Evolutionary conservation across 2,113 vertebrate genomes (phyloP), one percentile per base, ranked within the genome.

Genomic region (Planiliza haematocheilus): DNA sequence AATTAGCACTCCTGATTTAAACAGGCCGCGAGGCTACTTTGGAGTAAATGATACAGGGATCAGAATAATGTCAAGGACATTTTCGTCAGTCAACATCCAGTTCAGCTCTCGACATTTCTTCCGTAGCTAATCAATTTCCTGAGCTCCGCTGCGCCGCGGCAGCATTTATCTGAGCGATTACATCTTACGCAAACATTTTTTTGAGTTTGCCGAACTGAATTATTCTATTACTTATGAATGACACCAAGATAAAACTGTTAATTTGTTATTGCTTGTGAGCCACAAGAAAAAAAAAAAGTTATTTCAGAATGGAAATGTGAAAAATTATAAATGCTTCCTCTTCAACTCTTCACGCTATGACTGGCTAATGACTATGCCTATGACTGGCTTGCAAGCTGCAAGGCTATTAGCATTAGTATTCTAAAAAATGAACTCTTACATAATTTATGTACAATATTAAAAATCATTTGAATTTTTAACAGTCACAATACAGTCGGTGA

Each of bases 31-130:
- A 71, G 70, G 58, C 68, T 38, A 46, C 68, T 83, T 78, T 77
- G 58, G 57, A 18, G 76, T 60, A 82, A 82, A 77, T 56, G 46
- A 80, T 61, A 62, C 39, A 10, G 41, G 39, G 68, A 84, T 70
- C 73, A 42, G 61, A 79, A 69, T 67, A 87, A 81, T 82, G 87
- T 81, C 83, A 91, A 91, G 81, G 82, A 72, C 69, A 13, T 77
- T 81, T 58, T 53, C 36, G 30, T 84, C 76, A 52, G 72, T 86
- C 77, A 70, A 59, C 65, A 61, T 82, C 50, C 55, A 68, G 77
- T 63, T 77, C 21, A 58, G 70, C 81, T 64, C 70, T 57, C 82
- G 73, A 86, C 68, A 78, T 84, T 86, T 85, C 43, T 46, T 59
- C 43, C 65, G 53, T 62, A 58, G 52, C 24, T 74, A 78, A 88